Base-by-base conservation (phyloP, 1,140 invertebrate genomes). In the Gonatopus flavifemur region DNA sequence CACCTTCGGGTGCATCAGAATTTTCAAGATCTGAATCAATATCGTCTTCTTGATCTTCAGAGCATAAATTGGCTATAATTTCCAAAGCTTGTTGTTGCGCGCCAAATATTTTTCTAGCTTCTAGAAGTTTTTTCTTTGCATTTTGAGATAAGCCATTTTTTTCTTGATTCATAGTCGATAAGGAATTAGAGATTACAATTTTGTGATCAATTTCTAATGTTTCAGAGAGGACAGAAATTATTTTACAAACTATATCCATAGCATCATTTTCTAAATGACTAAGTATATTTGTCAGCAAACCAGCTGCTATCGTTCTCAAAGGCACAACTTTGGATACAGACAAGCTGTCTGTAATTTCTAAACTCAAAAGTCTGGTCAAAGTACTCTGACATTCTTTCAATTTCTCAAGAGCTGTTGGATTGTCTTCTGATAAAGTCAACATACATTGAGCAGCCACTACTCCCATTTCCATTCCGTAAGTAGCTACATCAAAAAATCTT, bases 31-130 rank as follows among this genome's bases (percentile, higher is more conserved):
- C 72, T 3, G 75, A 76, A 41, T 77, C 75, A 16, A 74, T 76
- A 50, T 82, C 82, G 54, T 69, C 59, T 52, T 77, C 75, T 70
- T 55, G 43, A 81, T 84, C 84, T 58, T 87, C 83, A 21, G 86
- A 84, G 55, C 85, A 87, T 21, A 89, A 69, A 72, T 90, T 89
- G 12, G 87, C 81, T 38, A 88, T 70, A 40, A 87, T 85, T 73
- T 89, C 87, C 43, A 88, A 66, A 5, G 85, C 82, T 59, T 83
- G 78, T 57, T 84, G 82, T 64, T 88, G 86, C 2, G 84, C 82
- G 48, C 81, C 78, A 7, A 88, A 59, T 31, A 87, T 62, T 46
- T 79, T 68, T 57, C 70, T 75, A 1, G 80, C 56, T 40, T 80
- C 67, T 49, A 75, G 74, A 3, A 85, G 52, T 30, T 81, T 72